A percentile compares a stretch with the other conserved stretches of the same genome.
Evolutionary conservation across 2,888 invertebrate genomes (phyloP).

Genomic region (Protonemura montana): DNA sequence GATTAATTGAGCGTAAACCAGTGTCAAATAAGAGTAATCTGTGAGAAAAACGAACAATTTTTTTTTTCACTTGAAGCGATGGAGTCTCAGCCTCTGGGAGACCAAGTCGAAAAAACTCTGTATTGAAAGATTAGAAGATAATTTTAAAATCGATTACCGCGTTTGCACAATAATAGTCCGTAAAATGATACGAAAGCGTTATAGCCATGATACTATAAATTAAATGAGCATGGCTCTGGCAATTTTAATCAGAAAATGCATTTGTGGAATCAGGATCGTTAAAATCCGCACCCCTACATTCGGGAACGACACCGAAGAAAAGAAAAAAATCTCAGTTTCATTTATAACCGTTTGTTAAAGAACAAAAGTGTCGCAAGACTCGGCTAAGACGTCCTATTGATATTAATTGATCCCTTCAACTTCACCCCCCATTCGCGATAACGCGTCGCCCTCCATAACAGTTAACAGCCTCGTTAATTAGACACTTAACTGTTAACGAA

Average conservation of each 20-base stretch:
- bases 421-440: neutral
- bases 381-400: constrained; percentile 1
- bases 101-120: too few relatives aligned
- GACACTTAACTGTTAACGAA: constrained; percentile 34
- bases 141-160: neutral
- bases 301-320: neutral
- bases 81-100: too few relatives aligned
- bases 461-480: constrained; percentile 38
- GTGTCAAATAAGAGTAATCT: too few relatives aligned
- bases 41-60: too few relatives aligned
- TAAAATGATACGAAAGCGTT: neutral
- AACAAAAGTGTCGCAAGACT: neutral
- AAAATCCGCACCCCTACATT: neutral
- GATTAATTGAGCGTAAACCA: too few relatives aligned
- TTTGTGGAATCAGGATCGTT: neutral
- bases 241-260: neutral
- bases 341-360: neutral
- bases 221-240: neutral
- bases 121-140: neutral
- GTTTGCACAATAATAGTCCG: neutral
- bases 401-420: constrained; percentile 10
- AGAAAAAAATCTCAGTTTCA: neutral
- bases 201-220: neutral
- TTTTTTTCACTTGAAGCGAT: too few relatives aligned
- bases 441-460: neutral